A percentile compares a stretch with the other conserved stretches of the same genome.
phyloP scores from a whole-genome alignment of 2,113 vertebrate species.

The Penelope pileata region DNA sequence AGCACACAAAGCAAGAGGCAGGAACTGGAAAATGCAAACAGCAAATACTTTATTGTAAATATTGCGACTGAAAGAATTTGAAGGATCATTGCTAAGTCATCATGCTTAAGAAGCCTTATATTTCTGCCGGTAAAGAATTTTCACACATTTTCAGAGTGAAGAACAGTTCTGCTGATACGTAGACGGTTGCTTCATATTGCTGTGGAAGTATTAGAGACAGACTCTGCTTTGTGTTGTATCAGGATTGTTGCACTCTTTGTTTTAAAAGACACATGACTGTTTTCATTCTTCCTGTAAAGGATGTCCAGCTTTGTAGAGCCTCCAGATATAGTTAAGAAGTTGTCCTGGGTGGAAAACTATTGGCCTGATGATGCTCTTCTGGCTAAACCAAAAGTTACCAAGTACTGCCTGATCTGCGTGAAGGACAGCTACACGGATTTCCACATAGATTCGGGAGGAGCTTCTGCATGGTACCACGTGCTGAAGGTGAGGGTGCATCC shows the following conservation, averaged over 20 bases:
- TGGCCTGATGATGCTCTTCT: slow-evolving; percentile 95
- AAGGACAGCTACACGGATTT: slow-evolving; percentile 99
- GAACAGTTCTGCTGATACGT: not conserved
- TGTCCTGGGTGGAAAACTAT: slow-evolving; percentile 97
- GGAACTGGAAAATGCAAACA: not conserved
- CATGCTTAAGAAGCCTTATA: not conserved
- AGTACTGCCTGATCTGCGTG: slow-evolving; percentile 97
- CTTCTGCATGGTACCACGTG: slow-evolving; percentile 96
- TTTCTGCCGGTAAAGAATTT: not conserved
- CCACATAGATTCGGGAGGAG: slow-evolving; percentile 94
- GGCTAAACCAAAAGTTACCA: slow-evolving; percentile 96
- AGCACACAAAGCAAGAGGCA: not conserved
- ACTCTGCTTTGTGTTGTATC: fast-evolving
- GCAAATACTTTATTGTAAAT: not conserved
- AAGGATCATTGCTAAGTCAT: not conserved
- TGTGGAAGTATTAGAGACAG: fast-evolving
- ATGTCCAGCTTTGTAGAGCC: slow-evolving; percentile 96
- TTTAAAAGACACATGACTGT: not conserved
- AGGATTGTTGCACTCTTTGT: not conserved
- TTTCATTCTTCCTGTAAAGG: slow-evolving; percentile 71
- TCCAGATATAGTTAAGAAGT: slow-evolving; percentile 91
- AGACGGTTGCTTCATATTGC: not conserved
- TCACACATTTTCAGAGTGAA: not conserved
- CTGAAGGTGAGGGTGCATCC: slow-evolving; percentile 83
- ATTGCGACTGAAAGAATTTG: not conserved